phyloP scores from a whole-genome alignment of 2,113 vertebrate species.

The Oreotragus oreotragus region DNA sequence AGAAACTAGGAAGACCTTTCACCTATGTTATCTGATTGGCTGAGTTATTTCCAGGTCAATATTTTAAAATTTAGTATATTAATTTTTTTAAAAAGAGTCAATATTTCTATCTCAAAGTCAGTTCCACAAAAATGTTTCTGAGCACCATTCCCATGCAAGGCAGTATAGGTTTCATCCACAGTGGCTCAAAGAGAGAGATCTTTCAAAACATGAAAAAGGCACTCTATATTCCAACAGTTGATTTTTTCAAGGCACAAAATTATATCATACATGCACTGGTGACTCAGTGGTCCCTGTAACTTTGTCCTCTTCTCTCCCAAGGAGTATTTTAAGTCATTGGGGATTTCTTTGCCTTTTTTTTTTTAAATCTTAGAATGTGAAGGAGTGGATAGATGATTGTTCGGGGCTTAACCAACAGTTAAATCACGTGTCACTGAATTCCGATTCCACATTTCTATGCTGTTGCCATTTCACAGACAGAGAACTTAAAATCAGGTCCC shows the following conservation, averaged over 20 bases:
- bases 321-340: neutral
- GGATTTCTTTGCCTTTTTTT: neutral
- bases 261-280: neutral
- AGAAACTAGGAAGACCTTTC: neutral
- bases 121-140: neutral
- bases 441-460: neutral
- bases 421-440: neutral
- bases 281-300: neutral
- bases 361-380: neutral
- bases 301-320: neutral
- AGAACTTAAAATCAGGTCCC: neutral
- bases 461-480: neutral
- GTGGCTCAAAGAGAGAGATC: neutral
- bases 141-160: neutral
- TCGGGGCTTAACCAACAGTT: neutral
- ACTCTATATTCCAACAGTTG: neutral
- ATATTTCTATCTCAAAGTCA: neutral
- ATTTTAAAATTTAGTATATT: neutral
- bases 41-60: neutral
- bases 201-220: neutral
- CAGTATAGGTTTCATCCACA: neutral
- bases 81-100: neutral
- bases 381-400: neutral
- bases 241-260: neutral
- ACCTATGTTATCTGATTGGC: neutral